Evolutionary conservation across 2,113 vertebrate species (phyloP).

Genomic region (Corythoichthys intestinalis): DNA sequence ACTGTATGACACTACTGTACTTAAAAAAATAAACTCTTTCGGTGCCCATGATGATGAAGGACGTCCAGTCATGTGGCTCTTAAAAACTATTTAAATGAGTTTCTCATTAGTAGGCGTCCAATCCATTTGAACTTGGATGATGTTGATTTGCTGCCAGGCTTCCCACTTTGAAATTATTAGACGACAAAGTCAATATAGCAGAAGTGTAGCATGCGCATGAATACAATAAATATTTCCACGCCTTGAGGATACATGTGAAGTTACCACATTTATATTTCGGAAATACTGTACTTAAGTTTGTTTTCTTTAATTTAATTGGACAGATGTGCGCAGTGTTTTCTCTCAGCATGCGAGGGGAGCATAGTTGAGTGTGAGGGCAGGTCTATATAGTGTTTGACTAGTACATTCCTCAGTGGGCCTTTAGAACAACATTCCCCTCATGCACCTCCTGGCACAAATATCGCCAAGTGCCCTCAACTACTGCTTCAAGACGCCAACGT

Average conservation of each 20-base stretch:
- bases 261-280: not conserved
- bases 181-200: too few species aligned
- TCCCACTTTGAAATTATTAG: too few species aligned
- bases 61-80: too few species aligned
- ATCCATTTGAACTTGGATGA: too few species aligned
- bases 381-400: conserved; percentile 63
- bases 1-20: too few species aligned
- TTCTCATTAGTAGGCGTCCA: too few species aligned
- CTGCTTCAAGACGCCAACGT: conserved; percentile 15
- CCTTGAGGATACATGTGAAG: not conserved
- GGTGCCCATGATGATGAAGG: too few species aligned
- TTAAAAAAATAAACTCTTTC: too few species aligned
- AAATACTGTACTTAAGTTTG: not conserved
- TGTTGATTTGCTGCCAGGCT: too few species aligned
- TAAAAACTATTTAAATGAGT: too few species aligned
- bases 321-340: conserved; percentile 31
- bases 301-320: conserved; percentile 7
- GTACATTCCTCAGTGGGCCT: conserved; percentile 68
- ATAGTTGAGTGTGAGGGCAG: conserved; percentile 32
- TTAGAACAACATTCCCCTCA: conserved; percentile 67
- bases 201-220: not conserved
- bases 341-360: conserved; percentile 36
- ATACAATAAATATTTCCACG: not conserved
- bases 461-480: conserved; percentile 25
- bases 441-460: conserved; percentile 45